These are phyloP conservation scores for Strigamia crassipes DNA, from an alignment of 2,888 invertebrate genomes.

Conservation along the genomic window DNA sequence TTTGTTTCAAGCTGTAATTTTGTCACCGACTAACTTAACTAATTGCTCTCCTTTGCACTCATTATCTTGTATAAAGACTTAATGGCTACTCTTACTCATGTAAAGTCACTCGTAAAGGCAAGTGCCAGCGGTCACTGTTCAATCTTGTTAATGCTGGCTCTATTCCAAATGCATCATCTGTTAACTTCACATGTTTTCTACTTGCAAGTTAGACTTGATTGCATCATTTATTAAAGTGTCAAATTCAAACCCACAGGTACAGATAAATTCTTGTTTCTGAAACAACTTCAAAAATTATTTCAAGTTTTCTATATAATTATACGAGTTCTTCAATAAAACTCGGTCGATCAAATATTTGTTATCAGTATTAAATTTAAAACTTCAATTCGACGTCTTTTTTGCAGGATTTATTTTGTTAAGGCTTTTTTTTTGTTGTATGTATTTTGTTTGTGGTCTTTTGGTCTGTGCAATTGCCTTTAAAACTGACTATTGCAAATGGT, in stretches of 20 bases:
- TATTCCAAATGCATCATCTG: slow-evolving; percentile 17
- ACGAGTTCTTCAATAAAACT: no score
- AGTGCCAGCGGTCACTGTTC: slow-evolving; percentile 40
- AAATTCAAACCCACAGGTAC: not conserved
- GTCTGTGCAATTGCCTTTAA: no score
- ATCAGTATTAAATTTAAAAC: no score
- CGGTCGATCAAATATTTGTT: no score
- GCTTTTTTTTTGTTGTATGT: no score
- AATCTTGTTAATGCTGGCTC: slow-evolving; percentile 39
- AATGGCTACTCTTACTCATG: slow-evolving; percentile 16
- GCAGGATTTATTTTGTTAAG: no score
- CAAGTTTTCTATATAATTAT: no score
- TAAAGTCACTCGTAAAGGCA: not conserved
- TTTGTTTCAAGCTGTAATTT: slow-evolving; percentile 14
- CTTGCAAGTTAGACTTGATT: not conserved
- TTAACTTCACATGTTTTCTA: slow-evolving; percentile 7
- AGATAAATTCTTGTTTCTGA: not conserved
- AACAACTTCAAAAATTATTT: no score
- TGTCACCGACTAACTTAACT: slow-evolving; percentile 37
- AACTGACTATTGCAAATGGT: no score
- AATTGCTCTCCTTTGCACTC: slow-evolving; percentile 20
- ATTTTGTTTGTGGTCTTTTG: no score
- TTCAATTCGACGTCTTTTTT: no score
- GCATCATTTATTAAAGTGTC: slow-evolving; percentile 16
- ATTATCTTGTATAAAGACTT: slow-evolving; percentile 31